Evolutionary conservation across 2,113 vertebrate genomes (phyloP).

Genomic region (Chamaea fasciata): DNA sequence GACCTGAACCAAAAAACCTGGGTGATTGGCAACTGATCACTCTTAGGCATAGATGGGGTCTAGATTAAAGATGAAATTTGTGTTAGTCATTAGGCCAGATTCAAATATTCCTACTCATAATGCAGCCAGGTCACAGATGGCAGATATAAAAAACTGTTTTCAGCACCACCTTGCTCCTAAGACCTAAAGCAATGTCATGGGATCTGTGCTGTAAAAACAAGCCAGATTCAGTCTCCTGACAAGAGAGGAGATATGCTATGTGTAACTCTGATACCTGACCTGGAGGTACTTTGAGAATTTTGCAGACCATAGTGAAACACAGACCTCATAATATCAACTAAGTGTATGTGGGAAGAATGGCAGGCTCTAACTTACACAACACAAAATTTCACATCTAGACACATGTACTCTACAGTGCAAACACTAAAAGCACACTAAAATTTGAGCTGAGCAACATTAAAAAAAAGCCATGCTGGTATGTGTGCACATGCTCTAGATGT

Average conservation of each 20-base stretch:
- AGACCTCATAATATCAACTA: neutral
- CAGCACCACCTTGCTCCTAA: neutral
- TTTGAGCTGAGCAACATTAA: neutral
- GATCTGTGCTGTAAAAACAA: neutral
- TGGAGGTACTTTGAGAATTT: neutral
- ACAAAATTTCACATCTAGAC: neutral
- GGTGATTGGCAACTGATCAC: neutral
- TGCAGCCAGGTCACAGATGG: neutral
- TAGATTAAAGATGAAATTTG: neutral
- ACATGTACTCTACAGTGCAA: neutral
- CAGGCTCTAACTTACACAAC: neutral
- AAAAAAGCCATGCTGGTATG: neutral
- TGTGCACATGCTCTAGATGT: neutral
- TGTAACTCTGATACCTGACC: neutral
- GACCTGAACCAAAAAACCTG: neutral
- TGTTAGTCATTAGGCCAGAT: neutral
- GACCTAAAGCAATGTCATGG: neutral
- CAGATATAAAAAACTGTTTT: neutral
- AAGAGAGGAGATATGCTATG: neutral
- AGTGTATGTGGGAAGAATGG: neutral
- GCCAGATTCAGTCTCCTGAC: neutral
- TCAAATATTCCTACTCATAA: neutral
- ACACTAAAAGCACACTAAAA: neutral
- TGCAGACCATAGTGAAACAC: neutral
- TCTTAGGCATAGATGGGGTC: neutral